These are phyloP conservation scores for Pristionchus maxplancki DNA, from an alignment of 2,888 invertebrate species.

Conservation along the genomic window DNA sequence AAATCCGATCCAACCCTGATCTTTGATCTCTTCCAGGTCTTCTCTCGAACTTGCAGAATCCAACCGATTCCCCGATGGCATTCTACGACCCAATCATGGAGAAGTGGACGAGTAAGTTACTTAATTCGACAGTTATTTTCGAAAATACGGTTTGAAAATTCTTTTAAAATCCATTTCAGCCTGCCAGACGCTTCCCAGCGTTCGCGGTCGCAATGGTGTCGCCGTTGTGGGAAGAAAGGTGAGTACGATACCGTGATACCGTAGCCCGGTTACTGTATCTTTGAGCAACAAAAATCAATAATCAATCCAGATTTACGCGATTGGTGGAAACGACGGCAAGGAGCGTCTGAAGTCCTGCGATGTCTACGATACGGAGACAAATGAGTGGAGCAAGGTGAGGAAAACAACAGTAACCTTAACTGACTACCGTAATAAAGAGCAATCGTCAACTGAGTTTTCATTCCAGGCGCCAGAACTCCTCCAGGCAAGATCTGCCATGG, in stretches of 20 bases:
- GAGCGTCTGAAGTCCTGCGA: conserved; percentile 89
- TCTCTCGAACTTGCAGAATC: background rate
- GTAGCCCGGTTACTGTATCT: conserved; percentile 87
- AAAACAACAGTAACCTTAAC: conserved; percentile 50
- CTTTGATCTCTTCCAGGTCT: background rate
- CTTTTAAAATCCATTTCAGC: background rate
- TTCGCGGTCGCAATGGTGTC: background rate
- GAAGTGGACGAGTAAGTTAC: background rate
- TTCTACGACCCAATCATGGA: conserved; percentile 21
- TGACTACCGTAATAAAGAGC: background rate
- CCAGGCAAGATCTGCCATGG: conserved; percentile 69
- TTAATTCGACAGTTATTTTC: background rate
- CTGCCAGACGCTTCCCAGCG: background rate
- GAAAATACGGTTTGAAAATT: background rate
- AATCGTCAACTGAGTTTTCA: background rate
- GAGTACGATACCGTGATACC: conserved; percentile 84
- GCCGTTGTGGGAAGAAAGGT: background rate
- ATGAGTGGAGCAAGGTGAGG: conserved; percentile 85
- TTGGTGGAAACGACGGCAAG: conserved; percentile 88
- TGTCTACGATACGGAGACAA: conserved; percentile 86
- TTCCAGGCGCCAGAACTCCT: conserved; percentile 63
- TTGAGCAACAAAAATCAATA: conserved; percentile 81
- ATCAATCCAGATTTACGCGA: conserved; percentile 83
- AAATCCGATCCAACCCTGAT: background rate
- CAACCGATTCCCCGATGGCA: background rate